Conservation (phyloP, 2,888 invertebrate species). For the Lycocerus yunnanus region DNA sequence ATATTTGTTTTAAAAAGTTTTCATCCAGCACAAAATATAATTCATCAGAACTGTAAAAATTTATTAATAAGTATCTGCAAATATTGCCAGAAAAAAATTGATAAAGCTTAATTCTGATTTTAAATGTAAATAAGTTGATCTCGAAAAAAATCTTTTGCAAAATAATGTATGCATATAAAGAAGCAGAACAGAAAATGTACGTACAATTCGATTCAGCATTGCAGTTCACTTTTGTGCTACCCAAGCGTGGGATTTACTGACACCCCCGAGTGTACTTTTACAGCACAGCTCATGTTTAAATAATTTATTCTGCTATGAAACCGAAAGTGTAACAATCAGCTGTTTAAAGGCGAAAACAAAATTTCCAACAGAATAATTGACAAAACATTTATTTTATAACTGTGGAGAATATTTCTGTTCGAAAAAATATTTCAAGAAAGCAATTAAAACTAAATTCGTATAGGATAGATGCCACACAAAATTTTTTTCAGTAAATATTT, state of each 20-base stretch:
- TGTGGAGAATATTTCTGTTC: background rate
- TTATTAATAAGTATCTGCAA: background rate
- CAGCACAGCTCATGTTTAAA: constrained; percentile 54
- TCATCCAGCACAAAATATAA: background rate
- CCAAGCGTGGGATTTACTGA: constrained; percentile 46
- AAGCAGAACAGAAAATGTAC: constrained; percentile 18
- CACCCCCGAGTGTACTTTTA: constrained; percentile 53
- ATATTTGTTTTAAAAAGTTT: constrained; percentile 6
- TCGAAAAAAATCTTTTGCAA: constrained; percentile 1
- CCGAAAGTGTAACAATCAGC: constrained; percentile 51
- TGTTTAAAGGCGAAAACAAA: constrained; percentile 31
- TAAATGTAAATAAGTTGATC: constrained; percentile 3
- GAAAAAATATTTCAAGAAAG: background rate
- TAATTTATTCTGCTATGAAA: constrained; percentile 54
- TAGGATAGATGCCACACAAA: too few species aligned
- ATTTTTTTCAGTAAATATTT: background rate
- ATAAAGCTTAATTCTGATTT: background rate
- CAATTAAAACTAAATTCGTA: background rate
- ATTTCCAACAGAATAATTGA: constrained; percentile 6
- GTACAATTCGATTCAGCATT: constrained; percentile 34
- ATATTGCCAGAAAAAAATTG: background rate
- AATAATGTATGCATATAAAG: constrained; percentile 2
- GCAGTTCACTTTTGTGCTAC: constrained; percentile 36
- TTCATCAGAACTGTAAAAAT: background rate
- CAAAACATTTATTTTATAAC: background rate